These are phyloP conservation scores for Petrocephalus microphthalmus DNA, from an alignment of 2,113 vertebrate species.

Conservation along the genomic window DNA sequence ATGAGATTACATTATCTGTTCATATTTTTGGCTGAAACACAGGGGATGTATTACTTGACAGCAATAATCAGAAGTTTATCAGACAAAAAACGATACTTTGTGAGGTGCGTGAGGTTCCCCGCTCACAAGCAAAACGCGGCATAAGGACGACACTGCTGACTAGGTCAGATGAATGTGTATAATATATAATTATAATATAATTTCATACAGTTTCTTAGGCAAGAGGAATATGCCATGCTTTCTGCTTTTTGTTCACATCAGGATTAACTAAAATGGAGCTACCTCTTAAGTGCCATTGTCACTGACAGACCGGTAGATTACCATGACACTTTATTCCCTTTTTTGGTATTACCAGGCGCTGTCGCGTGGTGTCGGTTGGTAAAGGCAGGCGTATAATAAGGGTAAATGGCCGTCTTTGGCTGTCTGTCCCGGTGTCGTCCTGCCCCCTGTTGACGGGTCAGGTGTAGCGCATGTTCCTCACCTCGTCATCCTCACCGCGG, in stretches of 20 bases:
- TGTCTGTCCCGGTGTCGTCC: neutral
- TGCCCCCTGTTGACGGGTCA: neutral
- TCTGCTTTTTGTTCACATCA: neutral
- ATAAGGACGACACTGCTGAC: neutral
- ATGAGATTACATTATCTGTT: too few species aligned
- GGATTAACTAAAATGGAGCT: neutral
- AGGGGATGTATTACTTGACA: too few species aligned
- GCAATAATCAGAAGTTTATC: too few species aligned
- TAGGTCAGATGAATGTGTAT: neutral
- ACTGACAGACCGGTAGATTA: neutral
- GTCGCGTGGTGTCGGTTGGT: neutral
- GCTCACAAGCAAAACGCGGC: too few species aligned
- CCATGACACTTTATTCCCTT: neutral
- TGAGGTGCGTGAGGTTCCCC: too few species aligned
- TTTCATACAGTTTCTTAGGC: neutral
- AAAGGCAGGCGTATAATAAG: neutral
- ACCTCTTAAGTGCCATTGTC: neutral
- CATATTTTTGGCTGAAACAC: too few species aligned
- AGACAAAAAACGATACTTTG: too few species aligned
- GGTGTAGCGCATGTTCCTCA: neutral
- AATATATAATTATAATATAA: neutral
- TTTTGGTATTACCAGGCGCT: neutral
- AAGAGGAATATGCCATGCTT: neutral
- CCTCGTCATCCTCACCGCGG: neutral
- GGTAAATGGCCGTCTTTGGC: neutral